Evolutionary conservation across 2,113 vertebrate genomes (phyloP).

Genomic region (Antechinus stuartii): DNA sequence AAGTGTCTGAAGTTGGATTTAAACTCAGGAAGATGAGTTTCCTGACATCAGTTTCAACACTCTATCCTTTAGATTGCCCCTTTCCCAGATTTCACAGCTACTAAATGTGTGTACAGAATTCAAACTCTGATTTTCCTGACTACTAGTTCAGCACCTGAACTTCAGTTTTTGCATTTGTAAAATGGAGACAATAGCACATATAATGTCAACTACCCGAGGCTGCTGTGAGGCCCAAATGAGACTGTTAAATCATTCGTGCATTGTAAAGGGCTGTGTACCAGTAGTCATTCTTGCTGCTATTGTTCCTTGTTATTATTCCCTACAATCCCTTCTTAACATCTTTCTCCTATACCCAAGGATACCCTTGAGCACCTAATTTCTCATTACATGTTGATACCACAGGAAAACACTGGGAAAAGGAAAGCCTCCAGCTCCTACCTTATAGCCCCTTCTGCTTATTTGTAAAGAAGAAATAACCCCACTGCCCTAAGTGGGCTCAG

Average conservation of each 20-base stretch:
- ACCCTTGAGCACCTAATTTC: background rate
- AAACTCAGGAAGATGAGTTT: background rate
- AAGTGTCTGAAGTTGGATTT: background rate
- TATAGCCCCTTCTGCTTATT: background rate
- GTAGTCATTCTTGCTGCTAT: background rate
- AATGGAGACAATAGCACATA: background rate
- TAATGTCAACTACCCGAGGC: background rate
- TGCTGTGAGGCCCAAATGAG: background rate
- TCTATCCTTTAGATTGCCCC: background rate
- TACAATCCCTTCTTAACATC: background rate
- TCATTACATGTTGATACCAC: background rate
- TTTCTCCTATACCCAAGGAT: background rate
- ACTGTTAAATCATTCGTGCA: background rate
- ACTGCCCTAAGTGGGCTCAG: background rate
- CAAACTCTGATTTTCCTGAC: background rate
- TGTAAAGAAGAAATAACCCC: background rate
- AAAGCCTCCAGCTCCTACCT: background rate
- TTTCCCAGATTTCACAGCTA: background rate
- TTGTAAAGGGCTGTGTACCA: background rate
- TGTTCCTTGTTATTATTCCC: background rate
- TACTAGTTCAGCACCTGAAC: background rate
- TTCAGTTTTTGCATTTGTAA: background rate
- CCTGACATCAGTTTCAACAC: background rate
- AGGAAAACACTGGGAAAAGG: background rate
- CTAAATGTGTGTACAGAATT: background rate